Conservation (phyloP, 2,113 vertebrate species). For the Odocoileus virginianus region DNA sequence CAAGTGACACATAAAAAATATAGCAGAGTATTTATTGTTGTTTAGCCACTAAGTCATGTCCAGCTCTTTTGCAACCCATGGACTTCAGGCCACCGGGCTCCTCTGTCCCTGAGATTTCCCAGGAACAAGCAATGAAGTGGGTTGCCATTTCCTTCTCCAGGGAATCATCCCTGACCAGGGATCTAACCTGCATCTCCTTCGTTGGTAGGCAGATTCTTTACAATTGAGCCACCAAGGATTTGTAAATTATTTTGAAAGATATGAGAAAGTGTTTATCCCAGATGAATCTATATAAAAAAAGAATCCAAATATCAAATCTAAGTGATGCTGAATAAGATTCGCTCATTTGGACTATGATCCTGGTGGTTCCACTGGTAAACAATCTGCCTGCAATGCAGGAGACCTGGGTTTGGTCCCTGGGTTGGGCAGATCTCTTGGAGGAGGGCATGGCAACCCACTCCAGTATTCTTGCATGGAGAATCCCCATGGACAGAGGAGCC, state of each 20-base stretch:
- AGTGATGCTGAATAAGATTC: background rate
- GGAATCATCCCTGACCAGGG: background rate
- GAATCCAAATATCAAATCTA: background rate
- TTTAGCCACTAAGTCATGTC: background rate
- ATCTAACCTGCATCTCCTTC: background rate
- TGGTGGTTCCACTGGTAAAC: background rate
- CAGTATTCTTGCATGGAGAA: background rate
- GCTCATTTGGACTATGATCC: background rate
- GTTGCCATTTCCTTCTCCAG: background rate
- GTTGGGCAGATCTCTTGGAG: background rate
- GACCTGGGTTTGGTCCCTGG: background rate
- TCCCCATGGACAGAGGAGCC: background rate
- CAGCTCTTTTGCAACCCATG: background rate
- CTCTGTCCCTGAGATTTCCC: background rate
- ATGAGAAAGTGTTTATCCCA: background rate
- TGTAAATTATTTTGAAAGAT: background rate
- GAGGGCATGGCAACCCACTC: background rate
- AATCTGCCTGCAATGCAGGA: background rate
- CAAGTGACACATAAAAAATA: slow-evolving; percentile 31
- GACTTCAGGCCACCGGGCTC: no score
- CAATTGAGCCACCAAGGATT: background rate
- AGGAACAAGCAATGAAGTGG: background rate
- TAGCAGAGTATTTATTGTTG: background rate
- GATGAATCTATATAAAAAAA: background rate
- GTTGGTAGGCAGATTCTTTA: background rate